These are phyloP conservation scores for Dorcus hopei DNA, from an alignment of 2,888 invertebrate species.

Conservation along the genomic window DNA sequence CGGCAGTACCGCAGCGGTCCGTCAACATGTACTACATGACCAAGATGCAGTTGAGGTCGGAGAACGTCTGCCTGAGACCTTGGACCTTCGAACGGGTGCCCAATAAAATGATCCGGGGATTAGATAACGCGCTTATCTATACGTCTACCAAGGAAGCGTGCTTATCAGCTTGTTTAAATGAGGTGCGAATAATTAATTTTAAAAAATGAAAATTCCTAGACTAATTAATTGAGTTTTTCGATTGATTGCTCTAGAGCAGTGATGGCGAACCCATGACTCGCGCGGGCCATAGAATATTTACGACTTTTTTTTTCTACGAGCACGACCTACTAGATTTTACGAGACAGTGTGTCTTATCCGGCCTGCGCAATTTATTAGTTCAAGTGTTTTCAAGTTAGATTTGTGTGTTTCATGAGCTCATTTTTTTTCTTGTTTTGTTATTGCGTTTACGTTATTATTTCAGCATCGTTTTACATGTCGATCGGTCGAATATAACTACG, in stretches of 20 bases:
- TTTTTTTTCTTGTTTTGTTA: too few species aligned
- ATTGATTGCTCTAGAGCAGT: too few species aligned
- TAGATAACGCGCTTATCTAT: conserved; percentile 89
- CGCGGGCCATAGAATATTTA: too few species aligned
- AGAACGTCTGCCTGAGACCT: conserved; percentile 86
- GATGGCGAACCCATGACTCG: too few species aligned
- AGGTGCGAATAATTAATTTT: conserved; percentile 53
- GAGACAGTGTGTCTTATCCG: too few species aligned
- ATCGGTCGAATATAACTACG: conserved; percentile 91
- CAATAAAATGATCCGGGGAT: conserved; percentile 84
- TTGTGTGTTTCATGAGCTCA: too few species aligned
- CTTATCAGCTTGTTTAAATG: conserved; percentile 87
- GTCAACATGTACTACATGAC: conserved; percentile 95
- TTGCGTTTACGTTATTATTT: conserved; percentile 28
- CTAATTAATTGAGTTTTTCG: too few species aligned
- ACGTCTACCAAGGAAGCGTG: conserved; percentile 94
- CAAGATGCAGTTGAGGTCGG: conserved; percentile 84
- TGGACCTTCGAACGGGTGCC: conserved; percentile 94
- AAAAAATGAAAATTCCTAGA: too few species aligned
- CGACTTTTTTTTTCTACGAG: too few species aligned
- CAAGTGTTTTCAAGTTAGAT: too few species aligned
- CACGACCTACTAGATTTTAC: too few species aligned
- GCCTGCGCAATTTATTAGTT: too few species aligned
- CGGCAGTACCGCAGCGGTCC: conserved; percentile 76
- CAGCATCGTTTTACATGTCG: conserved; percentile 88